A percentile compares a stretch with the other conserved stretches of the same genome.
These are phyloP conservation scores for Ellobium chinense DNA, from an alignment of 2,888 invertebrate genomes.

Conservation along the genomic window DNA sequence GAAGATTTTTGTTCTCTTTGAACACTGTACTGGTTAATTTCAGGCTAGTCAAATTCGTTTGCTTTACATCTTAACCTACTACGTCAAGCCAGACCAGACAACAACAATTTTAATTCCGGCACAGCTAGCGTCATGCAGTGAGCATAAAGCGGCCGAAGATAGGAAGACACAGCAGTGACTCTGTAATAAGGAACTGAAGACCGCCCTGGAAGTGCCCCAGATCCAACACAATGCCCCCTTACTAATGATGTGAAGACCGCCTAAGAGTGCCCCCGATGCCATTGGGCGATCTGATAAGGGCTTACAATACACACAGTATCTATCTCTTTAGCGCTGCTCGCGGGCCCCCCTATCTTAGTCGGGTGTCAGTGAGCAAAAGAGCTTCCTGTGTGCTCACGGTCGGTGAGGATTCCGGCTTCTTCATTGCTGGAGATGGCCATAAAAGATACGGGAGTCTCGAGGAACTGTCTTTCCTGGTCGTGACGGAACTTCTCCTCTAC, in stretches of 20 bases:
- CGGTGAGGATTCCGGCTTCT: not conserved
- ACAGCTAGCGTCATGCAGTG: no score
- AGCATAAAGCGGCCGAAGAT: no score
- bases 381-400: not conserved
- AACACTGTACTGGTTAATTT: no score
- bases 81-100: no score
- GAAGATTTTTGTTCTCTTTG: no score
- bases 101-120: no score
- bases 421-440: not conserved
- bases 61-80: no score
- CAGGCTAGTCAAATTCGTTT: no score
- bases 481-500: not conserved
- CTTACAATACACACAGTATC: slow-evolving; percentile 15
- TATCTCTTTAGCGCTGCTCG: slow-evolving; percentile 16
- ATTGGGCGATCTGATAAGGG: slow-evolving; percentile 4
- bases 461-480: not conserved
- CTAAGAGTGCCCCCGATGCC: not conserved
- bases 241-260: slow-evolving; percentile 29
- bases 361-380: slow-evolving; percentile 21
- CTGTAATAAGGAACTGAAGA: no score
- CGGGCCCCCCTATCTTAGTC: slow-evolving; percentile 25
- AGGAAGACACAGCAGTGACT: no score
- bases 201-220: no score
- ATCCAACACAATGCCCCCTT: no score
- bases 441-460: slow-evolving; percentile 2